Evolutionary conservation across 2,797 vertebrate species (phyloP).

Genomic region (Rhabdomys pumilio): DNA sequence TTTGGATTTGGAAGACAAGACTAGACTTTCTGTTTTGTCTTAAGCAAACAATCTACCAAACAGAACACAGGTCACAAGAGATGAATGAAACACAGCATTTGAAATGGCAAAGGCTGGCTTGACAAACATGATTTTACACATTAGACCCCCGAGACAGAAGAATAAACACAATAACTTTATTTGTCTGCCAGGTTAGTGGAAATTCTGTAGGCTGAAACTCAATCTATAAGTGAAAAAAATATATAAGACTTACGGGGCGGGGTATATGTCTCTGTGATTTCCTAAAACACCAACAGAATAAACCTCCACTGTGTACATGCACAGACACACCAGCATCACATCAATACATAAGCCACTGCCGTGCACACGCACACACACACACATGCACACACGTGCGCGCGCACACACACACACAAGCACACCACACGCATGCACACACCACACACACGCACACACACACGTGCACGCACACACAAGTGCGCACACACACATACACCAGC

Average conservation of each 20-base stretch:
- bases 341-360: background rate
- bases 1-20: background rate
- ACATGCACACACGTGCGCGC: too few relatives aligned
- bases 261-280: background rate
- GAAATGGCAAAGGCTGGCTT: background rate
- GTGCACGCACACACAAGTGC: background rate
- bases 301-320: background rate
- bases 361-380: background rate
- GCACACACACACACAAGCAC: too few relatives aligned
- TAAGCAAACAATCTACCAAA: background rate
- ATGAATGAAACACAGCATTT: background rate
- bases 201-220: background rate
- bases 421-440: background rate
- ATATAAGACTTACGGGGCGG: background rate
- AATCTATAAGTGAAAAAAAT: background rate
- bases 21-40: background rate
- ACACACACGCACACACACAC: background rate
- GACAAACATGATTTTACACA: background rate
- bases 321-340: background rate
- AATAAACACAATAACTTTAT: background rate
- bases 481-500: background rate
- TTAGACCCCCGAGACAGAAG: background rate
- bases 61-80: background rate
- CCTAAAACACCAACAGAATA: conserved; percentile 27
- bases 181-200: background rate